phyloP scores from a whole-genome alignment of 1,140 invertebrate species.

The Papilio polytes region DNA sequence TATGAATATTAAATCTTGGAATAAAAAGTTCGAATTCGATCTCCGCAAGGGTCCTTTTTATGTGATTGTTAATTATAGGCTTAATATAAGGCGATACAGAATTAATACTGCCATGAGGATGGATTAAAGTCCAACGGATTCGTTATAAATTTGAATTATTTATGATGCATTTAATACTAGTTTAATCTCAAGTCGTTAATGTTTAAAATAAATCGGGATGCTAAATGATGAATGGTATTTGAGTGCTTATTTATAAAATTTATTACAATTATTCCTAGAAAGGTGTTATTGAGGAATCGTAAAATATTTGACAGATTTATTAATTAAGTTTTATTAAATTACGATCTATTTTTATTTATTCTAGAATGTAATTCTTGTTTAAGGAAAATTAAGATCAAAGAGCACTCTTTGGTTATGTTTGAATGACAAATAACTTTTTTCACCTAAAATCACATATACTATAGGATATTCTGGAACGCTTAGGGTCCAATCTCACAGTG shows the following conservation, averaged over 20 bases:
- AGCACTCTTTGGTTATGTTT: neutral
- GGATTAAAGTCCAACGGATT: conserved; percentile 71
- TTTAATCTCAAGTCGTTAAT: conserved; percentile 65
- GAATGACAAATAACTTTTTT: too few relatives aligned
- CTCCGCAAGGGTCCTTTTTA: conserved; percentile 65
- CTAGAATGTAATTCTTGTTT: neutral
- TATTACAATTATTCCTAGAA: neutral
- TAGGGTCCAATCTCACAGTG: too few relatives aligned
- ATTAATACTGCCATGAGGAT: conserved; percentile 67
- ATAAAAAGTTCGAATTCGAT: conserved; percentile 58
- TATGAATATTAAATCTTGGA: conserved; percentile 65
- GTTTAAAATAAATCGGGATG: conserved; percentile 35
- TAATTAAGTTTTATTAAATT: neutral
- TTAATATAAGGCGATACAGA: conserved; percentile 72
- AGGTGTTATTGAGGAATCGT: neutral
- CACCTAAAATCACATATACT: too few relatives aligned
- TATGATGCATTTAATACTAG: conserved; percentile 69
- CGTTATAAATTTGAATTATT: conserved; percentile 78
- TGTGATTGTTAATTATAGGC: conserved; percentile 76
- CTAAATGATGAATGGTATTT: conserved; percentile 42
- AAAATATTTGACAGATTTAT: neutral
- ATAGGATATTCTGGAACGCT: too few relatives aligned
- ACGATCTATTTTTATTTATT: neutral
- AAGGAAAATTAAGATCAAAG: neutral
- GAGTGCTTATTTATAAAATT: neutral